A percentile compares a stretch with the other conserved stretches of the same genome.
Conservation (phyloP, 2,888 invertebrate species). For the Lepidocyrtinus sp. region DNA sequence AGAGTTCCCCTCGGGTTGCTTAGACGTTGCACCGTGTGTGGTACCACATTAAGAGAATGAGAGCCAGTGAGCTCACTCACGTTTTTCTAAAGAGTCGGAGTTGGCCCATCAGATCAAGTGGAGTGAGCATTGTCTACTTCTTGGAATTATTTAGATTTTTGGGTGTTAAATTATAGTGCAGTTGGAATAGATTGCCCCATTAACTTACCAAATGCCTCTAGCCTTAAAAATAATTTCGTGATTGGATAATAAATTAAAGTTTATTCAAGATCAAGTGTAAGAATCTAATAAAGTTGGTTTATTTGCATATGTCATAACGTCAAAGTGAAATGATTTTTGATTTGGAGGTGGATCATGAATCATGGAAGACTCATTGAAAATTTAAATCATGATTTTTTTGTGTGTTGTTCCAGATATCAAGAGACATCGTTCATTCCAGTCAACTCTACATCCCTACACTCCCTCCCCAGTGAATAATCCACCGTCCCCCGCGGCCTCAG, state of each 20-base stretch:
- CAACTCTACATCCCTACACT: conserved; percentile 69
- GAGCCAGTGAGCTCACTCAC: not conserved
- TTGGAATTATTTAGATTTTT: not conserved
- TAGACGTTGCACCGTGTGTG: not conserved
- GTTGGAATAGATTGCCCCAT: too few relatives aligned
- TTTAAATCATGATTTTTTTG: conserved; percentile 12
- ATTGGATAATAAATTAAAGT: too few relatives aligned
- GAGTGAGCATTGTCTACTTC: not conserved
- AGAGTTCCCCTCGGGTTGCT: not conserved
- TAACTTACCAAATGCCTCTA: too few relatives aligned
- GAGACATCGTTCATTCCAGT: conserved; percentile 66
- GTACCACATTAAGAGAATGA: not conserved
- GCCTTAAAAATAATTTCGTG: too few relatives aligned
- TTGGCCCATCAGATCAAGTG: not conserved
- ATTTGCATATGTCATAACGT: too few relatives aligned
- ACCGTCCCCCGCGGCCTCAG: conserved; percentile 66
- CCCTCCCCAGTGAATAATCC: conserved; percentile 48
- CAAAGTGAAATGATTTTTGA: too few relatives aligned
- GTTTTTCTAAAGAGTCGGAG: too few relatives aligned
- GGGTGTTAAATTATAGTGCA: not conserved
- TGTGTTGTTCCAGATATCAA: conserved; percentile 61
- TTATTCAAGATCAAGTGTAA: too few relatives aligned
- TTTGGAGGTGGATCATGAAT: too few relatives aligned
- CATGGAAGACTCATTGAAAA: not conserved
- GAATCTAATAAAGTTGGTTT: too few relatives aligned